Evolutionary conservation across 2,888 invertebrate genomes (phyloP), one percentile per base, ranked within the genome.

Genomic region (Oscheius onirici): DNA sequence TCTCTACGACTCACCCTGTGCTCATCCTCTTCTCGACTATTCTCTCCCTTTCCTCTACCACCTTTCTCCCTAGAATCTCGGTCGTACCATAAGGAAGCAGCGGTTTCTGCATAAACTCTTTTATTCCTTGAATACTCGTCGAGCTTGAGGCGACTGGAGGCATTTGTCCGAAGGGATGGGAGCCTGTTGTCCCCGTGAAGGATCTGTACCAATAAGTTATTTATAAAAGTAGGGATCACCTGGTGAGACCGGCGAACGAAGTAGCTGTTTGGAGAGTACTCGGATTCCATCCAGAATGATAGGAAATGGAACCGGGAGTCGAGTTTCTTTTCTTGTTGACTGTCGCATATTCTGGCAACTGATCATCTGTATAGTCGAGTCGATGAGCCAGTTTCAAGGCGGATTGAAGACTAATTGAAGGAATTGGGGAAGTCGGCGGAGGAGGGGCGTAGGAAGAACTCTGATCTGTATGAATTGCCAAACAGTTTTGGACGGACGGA

Each of bases 351-450:
- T 51, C 40, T 13, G 66, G 66, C n/a, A 17, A 43, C 40, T 43
- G 11, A 5, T 26, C 20, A 13, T 46, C 49, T 8, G 63, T 49
- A 11, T 46, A 61, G 26, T 61, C 63, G 10, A 49, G 44, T 15
- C 78, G 69, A 26, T 76, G 79, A 1, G n/a, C n/a, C n/a, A n/a
- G n/a, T n/a, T n/a, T n/a, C n/a, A n/a, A n/a, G n/a, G n/a, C n/a
- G n/a, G n/a, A n/a, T n/a, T n/a, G n/a, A n/a, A n/a, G n/a, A n/a
- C n/a, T n/a, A n/a, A n/a, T n/a, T n/a, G n/a, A n/a, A n/a, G 84
- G 84, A 52, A 84, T 82, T 15, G 84, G 84, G 2, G 83, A 83
- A 15, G 84, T 84, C n/a, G 84, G 84, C 11, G 84, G 84, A 51
- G 78, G 77, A 8, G 84, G 84, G 10, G 76, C 80, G 28, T 28